Conservation (phyloP, 2,113 vertebrate species). For the Caranx ignobilis region DNA sequence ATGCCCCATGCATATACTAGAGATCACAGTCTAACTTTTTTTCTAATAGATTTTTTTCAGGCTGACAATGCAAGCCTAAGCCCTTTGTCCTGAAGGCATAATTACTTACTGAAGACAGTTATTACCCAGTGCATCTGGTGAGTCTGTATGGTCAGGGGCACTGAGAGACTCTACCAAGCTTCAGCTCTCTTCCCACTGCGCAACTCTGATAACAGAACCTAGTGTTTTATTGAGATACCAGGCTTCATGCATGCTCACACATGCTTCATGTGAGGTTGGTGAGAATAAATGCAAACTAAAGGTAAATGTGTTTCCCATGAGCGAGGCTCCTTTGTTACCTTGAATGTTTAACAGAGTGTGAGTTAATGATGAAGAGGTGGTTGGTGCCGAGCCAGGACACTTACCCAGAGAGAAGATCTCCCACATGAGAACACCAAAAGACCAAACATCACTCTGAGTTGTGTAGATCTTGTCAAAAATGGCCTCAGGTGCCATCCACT, state of each 20-base stretch:
- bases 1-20: slow-evolving; percentile 59
- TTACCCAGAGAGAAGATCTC: slow-evolving; percentile 97
- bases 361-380: background rate
- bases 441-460: slow-evolving; percentile 96
- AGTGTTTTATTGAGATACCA: background rate
- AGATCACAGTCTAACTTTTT: slow-evolving; percentile 51
- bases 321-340: background rate
- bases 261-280: background rate
- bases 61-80: slow-evolving; percentile 49
- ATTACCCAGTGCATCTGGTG: slow-evolving; percentile 70
- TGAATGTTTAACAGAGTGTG: background rate
- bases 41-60: slow-evolving; percentile 62
- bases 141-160: slow-evolving; percentile 44
- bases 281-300: background rate
- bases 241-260: background rate
- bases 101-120: slow-evolving; percentile 70
- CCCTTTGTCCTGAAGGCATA: slow-evolving; percentile 62
- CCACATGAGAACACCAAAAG: slow-evolving; percentile 95
- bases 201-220: slow-evolving; percentile 18
- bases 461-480: slow-evolving; percentile 98
- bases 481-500: slow-evolving; percentile 97
- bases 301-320: background rate
- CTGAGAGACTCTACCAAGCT: slow-evolving; percentile 24
- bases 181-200: slow-evolving; percentile 11
- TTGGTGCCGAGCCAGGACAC: slow-evolving; percentile 31